Conservation (phyloP, 2,888 invertebrate genomes). For the Drosophila nr. perissopoda region DNA sequence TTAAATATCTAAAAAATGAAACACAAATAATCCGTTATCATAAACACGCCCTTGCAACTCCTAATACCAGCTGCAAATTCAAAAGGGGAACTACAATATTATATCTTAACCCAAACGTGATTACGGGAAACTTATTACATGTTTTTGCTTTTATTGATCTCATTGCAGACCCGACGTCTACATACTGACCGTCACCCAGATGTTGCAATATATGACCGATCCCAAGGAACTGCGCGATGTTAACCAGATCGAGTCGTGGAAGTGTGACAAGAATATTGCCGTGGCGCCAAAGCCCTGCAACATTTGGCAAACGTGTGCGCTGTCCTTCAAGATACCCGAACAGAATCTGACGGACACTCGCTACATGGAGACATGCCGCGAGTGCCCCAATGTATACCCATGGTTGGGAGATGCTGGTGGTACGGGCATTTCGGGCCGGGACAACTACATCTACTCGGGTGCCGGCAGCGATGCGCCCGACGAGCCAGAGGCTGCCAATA, state of each 20-base stretch:
- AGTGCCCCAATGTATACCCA: constrained; percentile 94
- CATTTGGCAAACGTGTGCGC: constrained; percentile 92
- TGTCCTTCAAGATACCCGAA: constrained; percentile 91
- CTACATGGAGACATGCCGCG: constrained; percentile 94
- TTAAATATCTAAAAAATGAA: background rate
- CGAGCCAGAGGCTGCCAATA: constrained; percentile 14
- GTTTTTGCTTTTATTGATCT: constrained; percentile 54
- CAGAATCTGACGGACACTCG: constrained; percentile 92
- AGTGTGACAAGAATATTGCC: constrained; percentile 90
- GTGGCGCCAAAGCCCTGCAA: constrained; percentile 91
- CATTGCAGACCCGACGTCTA: constrained; percentile 92
- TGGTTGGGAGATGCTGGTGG: constrained; percentile 96
- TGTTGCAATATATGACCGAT: constrained; percentile 95
- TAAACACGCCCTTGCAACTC: background rate
- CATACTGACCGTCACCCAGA: constrained; percentile 94
- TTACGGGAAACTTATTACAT: background rate
- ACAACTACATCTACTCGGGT: constrained; percentile 88
- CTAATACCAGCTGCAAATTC: background rate
- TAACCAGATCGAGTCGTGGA: constrained; percentile 92
- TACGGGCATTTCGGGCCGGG: constrained; percentile 91
- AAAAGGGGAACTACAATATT: background rate
- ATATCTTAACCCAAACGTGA: background rate
- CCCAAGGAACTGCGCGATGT: constrained; percentile 90
- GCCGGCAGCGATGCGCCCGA: constrained; percentile 37
- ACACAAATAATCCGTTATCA: background rate